Evolutionary conservation across 2,888 invertebrate species (phyloP), one percentile per base, ranked within the genome.

Genomic region (Nephrotoma guestfalica): DNA sequence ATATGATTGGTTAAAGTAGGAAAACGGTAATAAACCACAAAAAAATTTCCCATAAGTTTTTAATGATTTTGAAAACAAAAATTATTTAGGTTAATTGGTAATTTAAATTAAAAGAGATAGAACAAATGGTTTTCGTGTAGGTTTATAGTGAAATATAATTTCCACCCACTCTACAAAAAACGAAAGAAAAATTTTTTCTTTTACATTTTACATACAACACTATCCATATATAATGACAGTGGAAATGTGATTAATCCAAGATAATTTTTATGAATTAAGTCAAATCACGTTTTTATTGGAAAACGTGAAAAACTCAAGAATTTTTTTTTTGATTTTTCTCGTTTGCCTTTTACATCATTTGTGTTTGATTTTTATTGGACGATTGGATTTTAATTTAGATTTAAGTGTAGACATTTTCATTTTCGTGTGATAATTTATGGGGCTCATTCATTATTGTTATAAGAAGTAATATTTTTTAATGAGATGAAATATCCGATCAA

Each of bases 1-100:
- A 71, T 71, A 71, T 71, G 71, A 71, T 51, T 51, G 51, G 51
- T n/a, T 71, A 71, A 51, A 51, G n/a, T 51, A 30, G 43, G 71
- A 57, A 87, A 87, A 86, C 47, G 57, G 15, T 85, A 86, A 86
- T 86, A 83, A 86, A 87, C 47, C 87, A n/a, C 41, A 84, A 84
- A 84, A 15, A 41, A 84, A 84, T 4, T 84, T 13, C 41, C n/a
- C 41, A 40, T 84, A 42, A 42, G 41, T 84, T 84, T 84, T 41
- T 84, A 84, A 42, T 84, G 84, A 84, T 84, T 41, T 84, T 84
- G 7, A 30, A 30, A 30, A 30, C 84, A 42, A 84, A 84, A 84
- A 42, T 42, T 41, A 42, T 41, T 84, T 84, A 42, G 42, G 42
- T 42, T 42, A 41, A 42, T 84, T 84, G 41, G 42, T 84, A 84